Conservation (phyloP, 2,113 vertebrate genomes). For the Trematomus loennbergii region DNA sequence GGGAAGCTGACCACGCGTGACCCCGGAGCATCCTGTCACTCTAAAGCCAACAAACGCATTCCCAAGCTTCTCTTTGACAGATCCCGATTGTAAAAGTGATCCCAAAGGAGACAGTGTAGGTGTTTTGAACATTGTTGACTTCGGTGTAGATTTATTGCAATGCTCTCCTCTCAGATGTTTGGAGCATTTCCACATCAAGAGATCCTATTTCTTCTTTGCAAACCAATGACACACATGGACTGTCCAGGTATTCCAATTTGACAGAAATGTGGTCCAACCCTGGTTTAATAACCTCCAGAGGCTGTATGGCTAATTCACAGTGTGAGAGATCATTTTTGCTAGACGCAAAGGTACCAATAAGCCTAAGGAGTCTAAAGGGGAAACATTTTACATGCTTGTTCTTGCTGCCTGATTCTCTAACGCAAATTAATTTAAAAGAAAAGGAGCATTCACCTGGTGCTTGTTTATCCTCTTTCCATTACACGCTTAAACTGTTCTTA, state of each 20-base stretch:
- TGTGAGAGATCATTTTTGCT: slow-evolving; percentile 18
- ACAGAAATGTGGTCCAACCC: not conserved
- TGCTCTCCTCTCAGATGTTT: not conserved
- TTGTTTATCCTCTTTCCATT: slow-evolving; percentile 22
- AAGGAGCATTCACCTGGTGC: slow-evolving; percentile 9
- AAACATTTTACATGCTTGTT: slow-evolving; percentile 24
- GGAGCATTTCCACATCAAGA: not conserved
- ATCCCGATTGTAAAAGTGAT: slow-evolving; percentile 23
- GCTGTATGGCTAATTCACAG: slow-evolving; percentile 42
- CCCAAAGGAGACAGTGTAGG: slow-evolving; percentile 10
- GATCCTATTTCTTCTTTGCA: slow-evolving; percentile 4
- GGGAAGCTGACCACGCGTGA: slow-evolving; percentile 49
- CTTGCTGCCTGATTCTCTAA: slow-evolving; percentile 38
- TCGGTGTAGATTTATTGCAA: slow-evolving; percentile 35
- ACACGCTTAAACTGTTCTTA: slow-evolving; percentile 11
- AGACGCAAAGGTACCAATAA: slow-evolving; percentile 31
- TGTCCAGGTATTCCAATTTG: slow-evolving; percentile 19
- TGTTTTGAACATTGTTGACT: slow-evolving; percentile 40
- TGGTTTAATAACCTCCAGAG: slow-evolving; percentile 27
- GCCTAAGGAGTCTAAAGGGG: slow-evolving; percentile 36
- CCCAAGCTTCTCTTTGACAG: slow-evolving; percentile 27
- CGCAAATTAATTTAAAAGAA: slow-evolving; percentile 28
- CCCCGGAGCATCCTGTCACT: slow-evolving; percentile 34
- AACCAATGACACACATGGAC: not conserved
- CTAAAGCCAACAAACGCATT: slow-evolving; percentile 52